Conservation (phyloP, 2,113 vertebrate genomes). For the Polypterus bichir region DNA sequence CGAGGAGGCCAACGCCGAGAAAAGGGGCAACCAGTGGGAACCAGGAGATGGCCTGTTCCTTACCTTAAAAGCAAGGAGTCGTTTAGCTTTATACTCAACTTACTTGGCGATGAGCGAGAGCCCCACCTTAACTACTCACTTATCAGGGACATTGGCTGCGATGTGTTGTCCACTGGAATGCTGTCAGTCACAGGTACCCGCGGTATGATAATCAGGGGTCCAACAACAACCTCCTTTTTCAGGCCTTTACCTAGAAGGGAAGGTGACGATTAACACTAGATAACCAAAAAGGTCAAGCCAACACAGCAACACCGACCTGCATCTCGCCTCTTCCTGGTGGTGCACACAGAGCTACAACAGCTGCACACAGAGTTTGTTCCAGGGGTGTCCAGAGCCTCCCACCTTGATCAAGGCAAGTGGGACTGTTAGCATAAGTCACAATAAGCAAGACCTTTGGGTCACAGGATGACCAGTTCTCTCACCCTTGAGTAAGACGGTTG, state of each 20-base stretch:
- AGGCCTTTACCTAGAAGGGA: not conserved
- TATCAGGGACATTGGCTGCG: rapidly evolving
- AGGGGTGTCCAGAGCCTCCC: conserved; percentile 26
- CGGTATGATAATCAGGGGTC: not conserved
- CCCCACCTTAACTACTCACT: not conserved
- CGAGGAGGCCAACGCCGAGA: not conserved
- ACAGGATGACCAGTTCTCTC: conserved; percentile 1
- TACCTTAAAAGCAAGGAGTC: no score
- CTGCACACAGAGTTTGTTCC: conserved; percentile 15
- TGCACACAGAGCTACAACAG: conserved; percentile 25
- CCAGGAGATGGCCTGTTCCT: no score
- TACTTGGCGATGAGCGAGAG: rapidly evolving
- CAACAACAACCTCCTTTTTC: conserved; percentile 19
- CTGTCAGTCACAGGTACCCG: rapidly evolving
- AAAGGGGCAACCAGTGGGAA: not conserved
- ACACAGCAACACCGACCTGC: not conserved
- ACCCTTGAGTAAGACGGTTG: conserved; percentile 31
- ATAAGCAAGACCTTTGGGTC: not conserved
- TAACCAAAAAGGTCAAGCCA: not conserved
- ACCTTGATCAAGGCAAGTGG: conserved; percentile 23
- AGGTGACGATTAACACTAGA: not conserved
- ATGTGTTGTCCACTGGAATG: rapidly evolving
- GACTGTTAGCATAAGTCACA: conserved; percentile 33
- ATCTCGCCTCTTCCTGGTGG: not conserved
- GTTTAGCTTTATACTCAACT: no score